Conservation (phyloP, 2,113 vertebrate species). For the Macquaria australasica region DNA sequence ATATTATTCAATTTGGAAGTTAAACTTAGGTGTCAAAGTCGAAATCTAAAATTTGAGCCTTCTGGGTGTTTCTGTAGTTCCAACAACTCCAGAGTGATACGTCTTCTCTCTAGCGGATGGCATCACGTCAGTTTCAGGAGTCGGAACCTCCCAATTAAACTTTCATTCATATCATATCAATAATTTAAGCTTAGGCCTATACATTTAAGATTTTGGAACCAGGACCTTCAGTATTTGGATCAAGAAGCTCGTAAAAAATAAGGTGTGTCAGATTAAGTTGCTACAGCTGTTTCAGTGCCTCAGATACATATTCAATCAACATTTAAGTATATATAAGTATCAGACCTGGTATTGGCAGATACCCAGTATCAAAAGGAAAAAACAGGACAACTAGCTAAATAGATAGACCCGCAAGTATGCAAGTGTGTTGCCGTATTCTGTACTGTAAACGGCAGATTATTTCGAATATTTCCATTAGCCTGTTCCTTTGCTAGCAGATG, state of each 20-base stretch:
- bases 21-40: too few relatives aligned
- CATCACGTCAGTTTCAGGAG: slow-evolving; percentile 18
- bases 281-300: background rate
- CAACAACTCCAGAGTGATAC: background rate
- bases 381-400: background rate
- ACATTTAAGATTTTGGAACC: too few relatives aligned
- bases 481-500: background rate
- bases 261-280: background rate
- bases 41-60: too few relatives aligned
- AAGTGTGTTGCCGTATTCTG: background rate
- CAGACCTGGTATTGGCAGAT: background rate
- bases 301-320: background rate
- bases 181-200: too few relatives aligned
- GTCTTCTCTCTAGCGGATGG: slow-evolving; percentile 7
- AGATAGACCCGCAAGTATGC: background rate
- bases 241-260: too few relatives aligned
- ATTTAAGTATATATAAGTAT: background rate
- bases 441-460: background rate
- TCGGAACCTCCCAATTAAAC: background rate
- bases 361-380: background rate
- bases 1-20: too few relatives aligned
- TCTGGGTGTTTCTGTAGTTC: background rate
- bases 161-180: background rate
- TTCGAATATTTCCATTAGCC: background rate
- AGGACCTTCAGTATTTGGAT: too few relatives aligned